Conservation (phyloP, 2,888 invertebrate genomes). For the Malthinus flaveolus region DNA sequence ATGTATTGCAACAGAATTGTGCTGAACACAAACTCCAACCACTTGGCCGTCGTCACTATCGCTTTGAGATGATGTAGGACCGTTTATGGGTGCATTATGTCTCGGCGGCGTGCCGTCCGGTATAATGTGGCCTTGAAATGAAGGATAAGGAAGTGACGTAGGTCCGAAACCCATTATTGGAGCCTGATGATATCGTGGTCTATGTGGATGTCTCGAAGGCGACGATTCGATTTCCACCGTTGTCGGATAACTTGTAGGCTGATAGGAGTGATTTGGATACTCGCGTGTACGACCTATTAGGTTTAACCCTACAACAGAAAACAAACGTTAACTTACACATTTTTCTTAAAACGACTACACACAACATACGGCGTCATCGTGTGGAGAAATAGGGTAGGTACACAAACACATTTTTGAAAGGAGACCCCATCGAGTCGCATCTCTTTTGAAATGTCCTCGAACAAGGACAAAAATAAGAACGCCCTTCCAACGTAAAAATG, state of each 20-base stretch:
- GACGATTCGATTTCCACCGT: conserved; percentile 80
- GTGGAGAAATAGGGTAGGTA: no score
- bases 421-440: no score
- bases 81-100: conserved; percentile 40
- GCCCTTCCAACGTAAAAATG: no score
- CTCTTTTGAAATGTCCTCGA: no score
- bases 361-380: background rate
- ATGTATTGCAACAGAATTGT: conserved; percentile 92
- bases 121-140: conserved; percentile 54
- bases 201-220: conserved; percentile 53
- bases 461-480: no score
- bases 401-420: no score
- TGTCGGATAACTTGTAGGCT: conserved; percentile 54
- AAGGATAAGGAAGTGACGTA: conserved; percentile 49
- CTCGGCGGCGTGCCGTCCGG: conserved; percentile 42
- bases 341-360: background rate
- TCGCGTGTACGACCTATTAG: conserved; percentile 54
- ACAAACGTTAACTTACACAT: background rate
- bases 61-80: conserved; percentile 46
- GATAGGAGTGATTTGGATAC: conserved; percentile 37
- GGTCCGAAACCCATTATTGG: conserved; percentile 55
- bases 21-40: conserved; percentile 88
- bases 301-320: conserved; percentile 51
- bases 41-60: conserved; percentile 76
- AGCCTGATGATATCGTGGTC: conserved; percentile 47